phyloP scores from a whole-genome alignment of 2,797 vertebrate genomes.

The Erethizon dorsatum region DNA sequence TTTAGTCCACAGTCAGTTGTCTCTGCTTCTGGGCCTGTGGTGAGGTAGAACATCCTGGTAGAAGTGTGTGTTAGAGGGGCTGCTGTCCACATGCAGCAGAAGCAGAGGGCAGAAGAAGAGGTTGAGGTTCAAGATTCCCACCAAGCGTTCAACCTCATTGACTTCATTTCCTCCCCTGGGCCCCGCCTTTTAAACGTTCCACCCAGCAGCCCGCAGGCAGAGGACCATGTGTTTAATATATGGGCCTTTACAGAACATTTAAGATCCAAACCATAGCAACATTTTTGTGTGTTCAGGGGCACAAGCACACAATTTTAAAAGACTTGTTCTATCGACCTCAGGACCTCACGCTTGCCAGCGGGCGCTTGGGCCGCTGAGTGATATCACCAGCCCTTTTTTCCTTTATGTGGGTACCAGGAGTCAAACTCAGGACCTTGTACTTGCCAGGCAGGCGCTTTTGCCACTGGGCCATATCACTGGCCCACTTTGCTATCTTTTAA shows the following conservation, averaged over 20 bases:
- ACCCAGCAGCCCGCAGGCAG: neutral
- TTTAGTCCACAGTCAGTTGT: neutral
- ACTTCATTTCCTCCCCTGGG: too few species aligned
- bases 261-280: neutral
- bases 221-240: too few species aligned
- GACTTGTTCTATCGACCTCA: neutral
- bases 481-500: neutral
- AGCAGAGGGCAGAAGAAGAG: too few species aligned
- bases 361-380: too few species aligned
- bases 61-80: neutral
- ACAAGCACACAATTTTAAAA: neutral
- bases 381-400: too few species aligned
- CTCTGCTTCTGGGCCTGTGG: too few species aligned
- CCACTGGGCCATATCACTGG: too few species aligned
- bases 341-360: too few species aligned
- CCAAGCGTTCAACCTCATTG: fast-evolving
- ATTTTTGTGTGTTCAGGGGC: neutral
- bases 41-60: neutral
- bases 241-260: neutral
- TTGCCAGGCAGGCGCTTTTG: too few species aligned
- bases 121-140: neutral
- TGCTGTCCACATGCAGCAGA: neutral
- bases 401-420: too few species aligned
- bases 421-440: too few species aligned
- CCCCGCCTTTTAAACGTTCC: neutral